These are phyloP conservation scores for Chamaea fasciata DNA, from an alignment of 2,113 vertebrate species.

Conservation along the genomic window DNA sequence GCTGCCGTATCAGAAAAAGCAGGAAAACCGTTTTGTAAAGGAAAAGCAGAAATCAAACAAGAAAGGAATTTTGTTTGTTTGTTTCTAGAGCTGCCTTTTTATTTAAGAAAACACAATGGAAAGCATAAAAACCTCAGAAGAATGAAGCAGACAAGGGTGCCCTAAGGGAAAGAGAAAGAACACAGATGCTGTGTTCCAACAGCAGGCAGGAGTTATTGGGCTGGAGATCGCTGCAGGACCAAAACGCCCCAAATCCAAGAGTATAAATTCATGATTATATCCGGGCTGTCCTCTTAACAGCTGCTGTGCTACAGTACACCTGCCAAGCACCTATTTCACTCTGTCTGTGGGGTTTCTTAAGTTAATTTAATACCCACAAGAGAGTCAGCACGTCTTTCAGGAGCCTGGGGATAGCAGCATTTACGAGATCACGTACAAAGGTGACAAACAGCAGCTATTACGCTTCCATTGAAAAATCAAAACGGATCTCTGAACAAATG, in stretches of 20 bases:
- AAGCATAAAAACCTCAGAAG: constrained; percentile 14
- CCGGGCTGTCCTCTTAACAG: not conserved
- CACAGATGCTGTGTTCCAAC: not conserved
- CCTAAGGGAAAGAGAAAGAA: constrained; percentile 11
- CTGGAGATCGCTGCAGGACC: not conserved
- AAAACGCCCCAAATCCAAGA: not conserved
- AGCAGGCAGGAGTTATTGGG: not conserved
- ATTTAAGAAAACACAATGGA: constrained; percentile 53
- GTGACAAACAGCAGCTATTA: not conserved
- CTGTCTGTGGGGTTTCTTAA: not conserved
- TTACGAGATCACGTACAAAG: not conserved
- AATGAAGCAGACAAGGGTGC: constrained; percentile 17
- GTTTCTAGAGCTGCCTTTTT: not conserved
- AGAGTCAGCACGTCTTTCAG: not conserved
- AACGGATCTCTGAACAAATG: not conserved
- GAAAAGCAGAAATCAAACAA: constrained; percentile 10
- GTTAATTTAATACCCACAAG: not conserved
- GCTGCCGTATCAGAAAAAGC: not conserved
- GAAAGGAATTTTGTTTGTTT: constrained; percentile 59
- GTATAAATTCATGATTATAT: not conserved
- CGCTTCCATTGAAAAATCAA: not conserved
- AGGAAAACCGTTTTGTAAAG: not conserved
- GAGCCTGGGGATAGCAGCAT: not conserved
- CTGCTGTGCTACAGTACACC: not conserved
- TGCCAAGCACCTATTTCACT: not conserved